Evolutionary conservation across 1,140 invertebrate species (phyloP), one percentile per base, ranked within the genome.

Genomic region (Drosophila punjabiensis): DNA sequence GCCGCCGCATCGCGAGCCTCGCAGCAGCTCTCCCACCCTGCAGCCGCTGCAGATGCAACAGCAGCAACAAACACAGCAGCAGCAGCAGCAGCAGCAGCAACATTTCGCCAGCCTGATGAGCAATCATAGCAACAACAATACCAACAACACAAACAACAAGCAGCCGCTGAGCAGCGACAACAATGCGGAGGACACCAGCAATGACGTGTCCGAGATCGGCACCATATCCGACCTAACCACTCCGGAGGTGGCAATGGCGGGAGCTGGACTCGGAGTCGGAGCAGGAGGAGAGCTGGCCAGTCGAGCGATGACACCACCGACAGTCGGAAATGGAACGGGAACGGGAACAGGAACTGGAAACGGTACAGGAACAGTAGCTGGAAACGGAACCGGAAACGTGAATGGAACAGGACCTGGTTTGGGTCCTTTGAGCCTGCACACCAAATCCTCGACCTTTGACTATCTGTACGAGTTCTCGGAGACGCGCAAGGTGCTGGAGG

Each of bases 401-500:
- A 64, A 62, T 28, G 64, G 59, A 30, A 35, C 50, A 18, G 67
- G 50, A 5, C 9, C 28, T 9, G 75, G 56, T 10, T 9, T 62
- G 33, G 63, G 56, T 33, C 89, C 68, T 13, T 35, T 78, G 33
- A 79, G 94, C 24, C 93, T 94, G 16, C 94, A 95, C 45, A 93
- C 94, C n/a, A 94, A 94, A 52, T 94, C 95, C 37, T 93, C 94
- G 55, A 96, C 96, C 14, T 97, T 97, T 92, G 96, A 98, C 94
- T 98, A 97, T 93, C 93, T 97, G 48, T 98, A 98, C 93, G 97
- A 98, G 92, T 98, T 98, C 93, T 98, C 97, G 3, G 97, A 98
- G 93, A 98, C 97, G 43, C 94, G 97, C 65, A 98, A 98, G 94
- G 97, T 98, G 41, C 94, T 98, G n/a, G 97, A 98, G 93, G 97